phyloP scores from a whole-genome alignment of 2,888 invertebrate genomes.

The Dryomyza anilis region DNA sequence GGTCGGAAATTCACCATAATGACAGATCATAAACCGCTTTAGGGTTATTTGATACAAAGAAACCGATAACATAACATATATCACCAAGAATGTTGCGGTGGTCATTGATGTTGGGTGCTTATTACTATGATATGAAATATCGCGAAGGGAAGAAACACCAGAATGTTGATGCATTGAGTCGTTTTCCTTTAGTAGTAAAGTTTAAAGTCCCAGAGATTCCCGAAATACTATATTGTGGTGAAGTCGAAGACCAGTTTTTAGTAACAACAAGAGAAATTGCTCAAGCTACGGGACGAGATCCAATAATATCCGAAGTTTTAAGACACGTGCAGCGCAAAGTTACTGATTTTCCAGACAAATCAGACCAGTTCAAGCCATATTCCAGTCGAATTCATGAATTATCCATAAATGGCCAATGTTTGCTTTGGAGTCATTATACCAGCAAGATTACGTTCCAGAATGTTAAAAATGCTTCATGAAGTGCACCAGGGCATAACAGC shows the following conservation, averaged over 20 bases:
- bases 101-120: not conserved
- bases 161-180: slow-evolving; percentile 20
- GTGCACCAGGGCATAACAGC: slow-evolving; percentile 23
- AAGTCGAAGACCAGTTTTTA: slow-evolving; percentile 20
- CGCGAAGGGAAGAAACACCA: not conserved
- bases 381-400: slow-evolving; percentile 13
- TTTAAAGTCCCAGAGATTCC: slow-evolving; percentile 10
- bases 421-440: slow-evolving; percentile 23
- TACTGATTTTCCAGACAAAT: slow-evolving; percentile 11
- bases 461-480: slow-evolving; percentile 14
- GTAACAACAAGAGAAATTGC: slow-evolving; percentile 17
- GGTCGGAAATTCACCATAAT: too few relatives aligned
- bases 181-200: not conserved
- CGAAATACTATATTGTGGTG: slow-evolving; percentile 17
- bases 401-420: slow-evolving; percentile 17
- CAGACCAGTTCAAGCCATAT: slow-evolving; percentile 18
- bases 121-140: not conserved
- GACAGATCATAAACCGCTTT: too few relatives aligned
- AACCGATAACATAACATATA: not conserved
- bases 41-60: not conserved
- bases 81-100: not conserved
- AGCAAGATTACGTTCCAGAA: not conserved
- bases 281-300: slow-evolving; percentile 5
- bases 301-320: slow-evolving; percentile 6
- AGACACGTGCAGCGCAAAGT: slow-evolving; percentile 9